Evolutionary conservation across 2,888 invertebrate species (phyloP).

Genomic region (Imbricaverruca yamaguchii): DNA sequence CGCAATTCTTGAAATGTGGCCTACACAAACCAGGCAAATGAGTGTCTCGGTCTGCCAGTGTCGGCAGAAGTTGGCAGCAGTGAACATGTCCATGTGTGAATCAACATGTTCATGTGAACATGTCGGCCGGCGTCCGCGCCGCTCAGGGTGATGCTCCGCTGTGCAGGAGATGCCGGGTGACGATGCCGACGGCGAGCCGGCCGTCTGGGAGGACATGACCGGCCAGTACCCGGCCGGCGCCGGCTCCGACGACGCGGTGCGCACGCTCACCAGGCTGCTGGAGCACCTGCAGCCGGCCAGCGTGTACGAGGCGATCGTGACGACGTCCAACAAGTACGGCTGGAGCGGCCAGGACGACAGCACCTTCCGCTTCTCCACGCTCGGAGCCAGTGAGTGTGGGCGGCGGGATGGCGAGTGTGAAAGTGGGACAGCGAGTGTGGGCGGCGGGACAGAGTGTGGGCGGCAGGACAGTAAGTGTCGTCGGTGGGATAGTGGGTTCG

Average conservation of each 20-base stretch:
- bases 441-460: too few species aligned
- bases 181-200: neutral
- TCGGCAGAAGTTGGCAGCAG: too few species aligned
- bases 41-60: too few species aligned
- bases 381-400: neutral
- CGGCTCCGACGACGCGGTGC: neutral
- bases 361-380: slow-evolving; percentile 47
- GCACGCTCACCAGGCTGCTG: neutral
- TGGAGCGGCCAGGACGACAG: slow-evolving; percentile 67
- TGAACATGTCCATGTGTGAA: too few species aligned
- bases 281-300: slow-evolving; percentile 55
- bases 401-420: neutral
- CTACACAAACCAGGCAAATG: too few species aligned
- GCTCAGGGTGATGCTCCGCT: too few species aligned
- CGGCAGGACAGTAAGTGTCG: too few species aligned
- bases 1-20: too few species aligned
- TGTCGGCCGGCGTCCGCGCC: too few species aligned
- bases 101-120: too few species aligned
- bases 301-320: slow-evolving; percentile 66
- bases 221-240: neutral
- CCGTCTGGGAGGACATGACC: neutral
- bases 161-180: neutral
- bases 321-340: slow-evolving; percentile 76
- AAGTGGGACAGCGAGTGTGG: neutral
- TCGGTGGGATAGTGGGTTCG: too few species aligned